These are phyloP conservation scores for Hyles euphorbiae DNA, from an alignment of 1,140 invertebrate species.

Conservation along the genomic window DNA sequence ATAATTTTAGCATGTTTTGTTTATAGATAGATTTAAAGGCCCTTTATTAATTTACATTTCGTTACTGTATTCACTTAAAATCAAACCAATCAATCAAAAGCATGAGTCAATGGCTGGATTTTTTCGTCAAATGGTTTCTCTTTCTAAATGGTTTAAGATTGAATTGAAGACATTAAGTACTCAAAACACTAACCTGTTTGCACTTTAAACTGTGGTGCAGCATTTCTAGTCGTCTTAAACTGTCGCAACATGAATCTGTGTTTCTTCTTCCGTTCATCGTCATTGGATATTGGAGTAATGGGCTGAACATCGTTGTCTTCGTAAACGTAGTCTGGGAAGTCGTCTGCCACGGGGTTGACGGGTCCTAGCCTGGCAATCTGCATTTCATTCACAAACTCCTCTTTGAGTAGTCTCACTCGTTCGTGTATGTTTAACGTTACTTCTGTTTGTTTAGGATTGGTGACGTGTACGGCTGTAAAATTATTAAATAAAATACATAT, in stretches of 20 bases:
- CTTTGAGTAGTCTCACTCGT: not conserved
- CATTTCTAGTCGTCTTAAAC: constrained; percentile 8
- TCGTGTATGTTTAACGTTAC: not conserved
- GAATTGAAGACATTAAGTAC: too few relatives aligned
- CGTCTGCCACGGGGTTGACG: not conserved
- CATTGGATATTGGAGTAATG: constrained; percentile 27
- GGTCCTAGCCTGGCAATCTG: not conserved
- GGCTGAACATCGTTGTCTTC: constrained; percentile 10
- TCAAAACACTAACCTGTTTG: too few relatives aligned
- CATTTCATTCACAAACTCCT: not conserved
- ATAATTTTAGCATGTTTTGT: too few relatives aligned
- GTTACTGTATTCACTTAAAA: too few relatives aligned
- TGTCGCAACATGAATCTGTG: constrained; percentile 14
- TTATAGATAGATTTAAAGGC: too few relatives aligned
- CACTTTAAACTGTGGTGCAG: too few relatives aligned
- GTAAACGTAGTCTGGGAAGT: constrained; percentile 13
- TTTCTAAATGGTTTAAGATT: too few relatives aligned
- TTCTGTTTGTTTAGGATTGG: not conserved
- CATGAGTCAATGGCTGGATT: too few relatives aligned
- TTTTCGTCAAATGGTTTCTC: too few relatives aligned
- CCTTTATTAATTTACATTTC: too few relatives aligned
- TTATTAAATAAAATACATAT: not conserved
- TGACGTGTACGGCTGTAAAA: not conserved
- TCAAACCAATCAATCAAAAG: too few relatives aligned
- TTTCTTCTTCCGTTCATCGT: constrained; percentile 11